These are phyloP conservation scores for Halichondria panicea DNA, from an alignment of 37 sponge, comb jelly and placozoan genomes.

Conservation along the genomic window DNA sequence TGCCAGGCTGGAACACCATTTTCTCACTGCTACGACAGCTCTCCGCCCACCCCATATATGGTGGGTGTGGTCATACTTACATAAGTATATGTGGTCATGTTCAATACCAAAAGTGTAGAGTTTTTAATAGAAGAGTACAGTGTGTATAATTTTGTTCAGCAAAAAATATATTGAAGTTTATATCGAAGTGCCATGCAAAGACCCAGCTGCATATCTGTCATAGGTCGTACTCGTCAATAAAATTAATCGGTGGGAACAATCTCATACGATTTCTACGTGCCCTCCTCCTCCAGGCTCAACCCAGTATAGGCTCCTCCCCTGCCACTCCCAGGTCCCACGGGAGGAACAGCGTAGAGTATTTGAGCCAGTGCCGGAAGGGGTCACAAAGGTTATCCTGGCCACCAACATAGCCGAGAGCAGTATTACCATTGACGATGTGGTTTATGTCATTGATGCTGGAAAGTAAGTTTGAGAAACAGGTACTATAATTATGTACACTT, in stretches of 20 bases:
- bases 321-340: slow-evolving; percentile 75
- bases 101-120: neutral
- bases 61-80: slow-evolving; percentile 9
- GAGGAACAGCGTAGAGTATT: slow-evolving; percentile 78
- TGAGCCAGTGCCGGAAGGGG: slow-evolving; percentile 46
- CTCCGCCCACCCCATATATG: slow-evolving; percentile 52
- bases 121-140: too few species aligned
- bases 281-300: slow-evolving; percentile 42
- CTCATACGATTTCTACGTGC: neutral
- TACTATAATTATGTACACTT: too few species aligned
- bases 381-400: slow-evolving; percentile 77
- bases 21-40: slow-evolving; percentile 66
- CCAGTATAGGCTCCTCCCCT: slow-evolving; percentile 59
- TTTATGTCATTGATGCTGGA: slow-evolving; percentile 74
- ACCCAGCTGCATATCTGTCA: neutral
- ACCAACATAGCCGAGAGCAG: slow-evolving; percentile 84
- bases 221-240: too few species aligned
- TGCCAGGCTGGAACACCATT: slow-evolving; percentile 85
- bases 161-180: neutral
- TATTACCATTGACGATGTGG: slow-evolving; percentile 81
- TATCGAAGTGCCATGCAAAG: neutral
- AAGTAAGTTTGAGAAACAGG: slow-evolving; percentile 43
- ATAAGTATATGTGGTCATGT: neutral
- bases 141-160: neutral
- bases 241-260: too few species aligned